These are phyloP conservation scores for Petroica traversi DNA, from an alignment of 2,113 vertebrate genomes.

Conservation along the genomic window DNA sequence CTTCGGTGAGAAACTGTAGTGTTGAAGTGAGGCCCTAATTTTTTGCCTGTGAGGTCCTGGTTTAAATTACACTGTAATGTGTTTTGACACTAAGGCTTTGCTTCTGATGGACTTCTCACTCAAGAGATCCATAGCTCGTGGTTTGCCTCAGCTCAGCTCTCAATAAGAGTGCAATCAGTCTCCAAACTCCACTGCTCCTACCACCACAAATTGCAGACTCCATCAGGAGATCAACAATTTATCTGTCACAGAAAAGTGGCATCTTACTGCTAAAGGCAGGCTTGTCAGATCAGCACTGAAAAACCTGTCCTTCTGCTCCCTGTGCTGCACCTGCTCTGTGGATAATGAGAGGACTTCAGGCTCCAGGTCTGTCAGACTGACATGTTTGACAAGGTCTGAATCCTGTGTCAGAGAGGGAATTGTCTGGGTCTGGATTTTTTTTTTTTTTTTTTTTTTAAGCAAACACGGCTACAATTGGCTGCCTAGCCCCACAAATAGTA, in stretches of 20 bases:
- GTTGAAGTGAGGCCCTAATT: neutral
- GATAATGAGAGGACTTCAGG: constrained; percentile 21
- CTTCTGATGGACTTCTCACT: neutral
- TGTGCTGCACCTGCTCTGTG: neutral
- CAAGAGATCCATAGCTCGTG: neutral
- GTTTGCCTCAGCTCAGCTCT: neutral
- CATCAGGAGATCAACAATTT: constrained; percentile 26
- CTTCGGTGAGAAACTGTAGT: neutral
- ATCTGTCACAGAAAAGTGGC: constrained; percentile 23
- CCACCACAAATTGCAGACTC: neutral
- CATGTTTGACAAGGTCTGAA: neutral
- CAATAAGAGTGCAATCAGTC: neutral
- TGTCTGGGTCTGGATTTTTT: neutral
- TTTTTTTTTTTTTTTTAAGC: neutral
- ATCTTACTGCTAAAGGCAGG: neutral
- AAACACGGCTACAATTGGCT: neutral
- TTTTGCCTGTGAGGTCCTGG: neutral
- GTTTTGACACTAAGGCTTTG: neutral
- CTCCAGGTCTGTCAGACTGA: neutral
- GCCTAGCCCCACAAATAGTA: neutral
- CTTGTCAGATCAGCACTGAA: neutral
- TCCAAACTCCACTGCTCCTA: neutral
- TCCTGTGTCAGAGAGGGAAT: neutral
- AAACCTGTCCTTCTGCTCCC: neutral
- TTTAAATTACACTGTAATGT: neutral